Base-by-base conservation (phyloP, 1,140 invertebrate genomes). In the Monomorium pharaonis region DNA sequence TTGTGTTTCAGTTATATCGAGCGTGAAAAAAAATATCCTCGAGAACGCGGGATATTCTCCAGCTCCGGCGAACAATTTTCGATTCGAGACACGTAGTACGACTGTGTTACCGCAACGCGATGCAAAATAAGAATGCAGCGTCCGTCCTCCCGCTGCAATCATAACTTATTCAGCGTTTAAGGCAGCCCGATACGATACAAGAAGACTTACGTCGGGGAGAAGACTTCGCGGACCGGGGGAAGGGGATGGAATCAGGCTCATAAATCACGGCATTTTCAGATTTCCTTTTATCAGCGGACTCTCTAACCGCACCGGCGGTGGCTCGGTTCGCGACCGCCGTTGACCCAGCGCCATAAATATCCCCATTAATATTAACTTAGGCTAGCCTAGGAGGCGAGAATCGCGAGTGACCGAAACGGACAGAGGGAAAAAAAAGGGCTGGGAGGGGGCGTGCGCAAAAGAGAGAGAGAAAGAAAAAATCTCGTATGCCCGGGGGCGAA, bases 351-450 rank as follows among this genome's bases (percentile, higher is more conserved):
- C 93, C 94, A 95, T 95, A 94, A 95, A 95, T 95, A 95, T 95
- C 91, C 94, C 94, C 92, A 95, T 95, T 95, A 95, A 95, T 95
- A 95, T 95, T 94, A 95, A 95, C 93, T 94, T 94, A 95, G 93
- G 92, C 92, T 85, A 24, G 86, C 75, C 86, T 87, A 88, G 89
- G 78, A 91, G 89, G 87, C 91, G 88, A 92, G 90, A 93, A 92
- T 93, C 92, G 90, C 92, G 91, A 91, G 86, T 84, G 87, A 85
- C 85, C 89, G 81, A 89, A 90, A 89, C 42, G 76, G 44, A 21
- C 30, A 14, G 21, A 42, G 18, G 21, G 44, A 77, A 85, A 84
- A 87, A 63, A 33, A 88, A 47, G 47, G 42, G 2, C 33, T 33
- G 47, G 84, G 81, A 49, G 58, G 47, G 49, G 81, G 83, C 51